Evolutionary conservation across 2,888 invertebrate genomes (phyloP).

Genomic region (Taphrorychus bicolor): DNA sequence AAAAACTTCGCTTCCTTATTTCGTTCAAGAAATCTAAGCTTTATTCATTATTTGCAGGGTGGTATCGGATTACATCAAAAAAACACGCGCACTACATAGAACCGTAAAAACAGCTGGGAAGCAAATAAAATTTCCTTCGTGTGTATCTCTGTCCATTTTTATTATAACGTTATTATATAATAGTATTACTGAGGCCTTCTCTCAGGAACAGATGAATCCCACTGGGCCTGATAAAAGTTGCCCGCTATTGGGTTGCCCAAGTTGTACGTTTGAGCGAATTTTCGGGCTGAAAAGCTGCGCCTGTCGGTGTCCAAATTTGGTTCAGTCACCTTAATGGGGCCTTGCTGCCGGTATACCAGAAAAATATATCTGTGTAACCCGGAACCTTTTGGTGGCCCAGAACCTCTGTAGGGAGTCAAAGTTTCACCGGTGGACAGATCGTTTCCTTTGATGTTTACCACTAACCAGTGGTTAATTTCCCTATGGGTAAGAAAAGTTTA

Average conservation of each 20-base stretch:
- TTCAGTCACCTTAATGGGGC: constrained; percentile 51
- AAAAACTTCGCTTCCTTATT: constrained; percentile 34
- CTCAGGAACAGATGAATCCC: constrained; percentile 47
- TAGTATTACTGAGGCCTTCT: not conserved
- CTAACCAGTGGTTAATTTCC: constrained; percentile 81
- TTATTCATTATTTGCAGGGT: not conserved
- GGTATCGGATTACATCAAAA: not conserved
- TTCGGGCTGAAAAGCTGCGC: constrained; percentile 42
- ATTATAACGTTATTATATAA: too few relatives aligned
- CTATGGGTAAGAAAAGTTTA: constrained; percentile 50
- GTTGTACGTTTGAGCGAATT: constrained; percentile 43
- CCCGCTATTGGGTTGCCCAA: constrained; percentile 44
- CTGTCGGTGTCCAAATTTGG: constrained; percentile 25
- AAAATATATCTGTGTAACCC: constrained; percentile 77
- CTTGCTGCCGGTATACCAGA: constrained; percentile 70
- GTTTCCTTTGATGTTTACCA: constrained; percentile 75
- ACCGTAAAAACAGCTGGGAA: too few relatives aligned
- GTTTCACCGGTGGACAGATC: constrained; percentile 69
- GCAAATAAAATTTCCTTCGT: too few relatives aligned
- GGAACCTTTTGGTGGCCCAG: constrained; percentile 75
- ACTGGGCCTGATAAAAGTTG: constrained; percentile 47
- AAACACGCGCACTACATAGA: too few relatives aligned
- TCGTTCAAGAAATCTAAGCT: constrained; percentile 14
- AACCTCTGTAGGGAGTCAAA: constrained; percentile 69
- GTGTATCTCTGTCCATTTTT: too few relatives aligned